phyloP scores from a whole-genome alignment of 2,113 vertebrate genomes.

The Syrrhaptes paradoxus region DNA sequence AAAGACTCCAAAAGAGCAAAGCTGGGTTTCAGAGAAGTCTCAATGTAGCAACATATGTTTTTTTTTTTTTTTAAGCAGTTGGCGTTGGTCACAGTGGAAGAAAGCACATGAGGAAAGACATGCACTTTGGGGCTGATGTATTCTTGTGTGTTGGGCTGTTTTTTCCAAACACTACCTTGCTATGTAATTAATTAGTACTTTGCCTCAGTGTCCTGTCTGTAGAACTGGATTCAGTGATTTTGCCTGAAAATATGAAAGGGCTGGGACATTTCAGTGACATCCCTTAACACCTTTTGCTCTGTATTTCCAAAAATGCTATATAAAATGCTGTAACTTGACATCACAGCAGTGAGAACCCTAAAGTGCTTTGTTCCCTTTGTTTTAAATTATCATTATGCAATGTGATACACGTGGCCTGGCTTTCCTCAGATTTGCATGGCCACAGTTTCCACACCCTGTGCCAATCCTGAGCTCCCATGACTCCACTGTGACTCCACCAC shows the following conservation, averaged over 20 bases:
- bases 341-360: background rate
- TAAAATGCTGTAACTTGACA: background rate
- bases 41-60: background rate
- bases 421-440: background rate
- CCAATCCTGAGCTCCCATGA: background rate
- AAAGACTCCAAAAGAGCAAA: slow-evolving; percentile 30
- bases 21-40: background rate
- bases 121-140: background rate
- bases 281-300: background rate
- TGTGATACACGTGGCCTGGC: background rate
- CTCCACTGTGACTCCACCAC: background rate
- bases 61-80: background rate
- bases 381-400: background rate
- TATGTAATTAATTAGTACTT: background rate
- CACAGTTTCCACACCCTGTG: background rate
- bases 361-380: background rate
- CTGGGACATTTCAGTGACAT: background rate
- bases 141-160: background rate
- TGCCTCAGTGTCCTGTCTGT: background rate
- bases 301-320: background rate
- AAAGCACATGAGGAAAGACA: background rate
- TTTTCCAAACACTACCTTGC: background rate
- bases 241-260: background rate
- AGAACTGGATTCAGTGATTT: background rate
- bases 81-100: background rate